Conservation (phyloP, 2,113 vertebrate species). For the Muntiacus reevesi region DNA sequence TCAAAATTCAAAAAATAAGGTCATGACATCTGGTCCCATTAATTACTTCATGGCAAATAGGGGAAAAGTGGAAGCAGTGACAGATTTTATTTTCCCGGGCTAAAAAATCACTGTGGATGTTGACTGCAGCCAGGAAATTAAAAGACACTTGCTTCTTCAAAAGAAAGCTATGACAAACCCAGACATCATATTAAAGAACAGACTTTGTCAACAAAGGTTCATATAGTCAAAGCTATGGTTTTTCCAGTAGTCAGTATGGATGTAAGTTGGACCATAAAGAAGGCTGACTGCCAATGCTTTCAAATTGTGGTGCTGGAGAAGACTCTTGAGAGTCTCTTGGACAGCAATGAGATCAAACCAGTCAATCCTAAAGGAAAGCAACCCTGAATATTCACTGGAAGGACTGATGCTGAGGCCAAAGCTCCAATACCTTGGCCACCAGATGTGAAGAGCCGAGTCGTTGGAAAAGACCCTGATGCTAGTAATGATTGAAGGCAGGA, state of each 20-base stretch:
- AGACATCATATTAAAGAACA: neutral
- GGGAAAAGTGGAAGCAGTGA: neutral
- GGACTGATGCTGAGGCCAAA: neutral
- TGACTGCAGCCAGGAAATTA: neutral
- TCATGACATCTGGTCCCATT: neutral
- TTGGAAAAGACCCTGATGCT: neutral
- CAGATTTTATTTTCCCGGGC: neutral
- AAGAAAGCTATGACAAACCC: neutral
- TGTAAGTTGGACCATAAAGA: neutral
- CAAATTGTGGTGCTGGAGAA: neutral
- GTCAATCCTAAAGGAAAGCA: neutral
- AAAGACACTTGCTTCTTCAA: neutral
- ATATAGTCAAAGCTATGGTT: neutral
- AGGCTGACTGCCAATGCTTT: neutral
- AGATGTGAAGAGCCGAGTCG: fast-evolving
- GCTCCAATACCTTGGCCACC: neutral
- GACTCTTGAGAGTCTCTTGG: neutral
- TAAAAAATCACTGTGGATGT: neutral
- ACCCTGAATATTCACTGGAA: neutral
- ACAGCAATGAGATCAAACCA: neutral
- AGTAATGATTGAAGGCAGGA: neutral
- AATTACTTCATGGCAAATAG: neutral
- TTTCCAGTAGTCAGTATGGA: neutral
- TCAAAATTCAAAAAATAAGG: neutral
- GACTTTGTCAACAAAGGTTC: neutral